Base-by-base conservation (phyloP, 2,113 vertebrate genomes). In the Mus pahari region DNA sequence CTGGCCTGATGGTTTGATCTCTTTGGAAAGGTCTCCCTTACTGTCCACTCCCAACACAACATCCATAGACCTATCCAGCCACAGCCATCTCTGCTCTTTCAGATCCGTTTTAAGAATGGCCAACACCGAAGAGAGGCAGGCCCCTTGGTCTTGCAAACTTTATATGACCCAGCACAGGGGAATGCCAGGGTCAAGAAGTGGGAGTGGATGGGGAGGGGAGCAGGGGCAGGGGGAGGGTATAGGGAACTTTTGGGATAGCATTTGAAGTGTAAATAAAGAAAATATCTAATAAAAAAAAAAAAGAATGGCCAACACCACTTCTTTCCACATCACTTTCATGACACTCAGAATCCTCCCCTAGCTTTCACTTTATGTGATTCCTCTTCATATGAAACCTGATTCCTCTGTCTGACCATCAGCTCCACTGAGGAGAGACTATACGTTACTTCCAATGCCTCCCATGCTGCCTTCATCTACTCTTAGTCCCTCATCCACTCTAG, bases 11-110 rank as follows among this genome's bases (percentile, higher is more conserved):
- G 60, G 45, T 0, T 0, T 78, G 53, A 77, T 89, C 95, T 93
- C 48, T 79, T 97, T 97, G 92, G 93, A 79, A 96, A 95, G 17
- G 36, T 22, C 66, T 94, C 70, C 71, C 24, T 79, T 75, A 11
- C 31, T 82, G 93, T 94, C 81, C 84, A 78, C 36, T 93, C 28
- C 89, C 28, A 60, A 94, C 66, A 73, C 39, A 75, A 86, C 31
- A 4, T 9, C 36, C 79, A 42, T 16, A 66, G 28, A 58, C n/a
- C 24, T 74, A 28, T 66, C 33, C 79, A 12, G 91, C 83, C 68
- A 2, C n/a, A 81, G 39, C 36, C 66, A 4, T 53, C 42, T 62
- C 31, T 0, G 0, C 13, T 33, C 64, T 71, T 42, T 74, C 26
- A 28, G 4, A 53, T 83, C 64, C 14, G 4, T 12, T 3, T 48